Evolutionary conservation across 2,113 vertebrate species (phyloP), one percentile per base, ranked within the genome.

Genomic region (Sander lucioperca): DNA sequence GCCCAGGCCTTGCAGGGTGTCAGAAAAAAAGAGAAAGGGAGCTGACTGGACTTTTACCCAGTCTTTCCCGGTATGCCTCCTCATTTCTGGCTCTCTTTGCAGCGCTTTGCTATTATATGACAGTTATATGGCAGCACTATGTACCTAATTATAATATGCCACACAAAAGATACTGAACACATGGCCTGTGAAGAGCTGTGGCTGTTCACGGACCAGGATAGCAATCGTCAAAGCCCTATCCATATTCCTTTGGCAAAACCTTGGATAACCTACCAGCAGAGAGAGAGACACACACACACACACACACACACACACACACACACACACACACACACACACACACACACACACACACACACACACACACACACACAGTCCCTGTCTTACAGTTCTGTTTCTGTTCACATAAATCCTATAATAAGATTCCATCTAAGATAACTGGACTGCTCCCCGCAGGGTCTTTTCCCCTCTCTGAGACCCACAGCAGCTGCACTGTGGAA

Each of bases 351-450:
- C 58, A 53, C 69, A 53, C 51, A 67, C 62, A 67, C 57, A 56
- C 53, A 50, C 79, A 59, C 71, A 62, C 18, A 61, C 27, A n/a
- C 59, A 19, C 8, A 82, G 39, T 59, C 79, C 84, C 62, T 74
- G 48, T 87, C 25, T 66, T 76, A 66, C 67, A 70, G 54, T 67
- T 74, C 78, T 84, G 83, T 88, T 87, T 90, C 75, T 89, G 77
- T 91, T 91, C 91, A 88, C 84, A 90, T 79, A 83, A 88, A 85
- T 84, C 75, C 74, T 77, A 64, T 90, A 87, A 94, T 92, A 84
- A 90, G 93, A 87, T 91, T 91, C 82, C 65, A 80, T 91, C 89
- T 53, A 86, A 91, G 89, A 91, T 91, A 89, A 91, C 85, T 62
- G 76, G 77, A 80, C 85, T 58, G 77, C 75, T 91, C 85, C 88